Conservation (phyloP, 1,140 invertebrate species). For the Cherax destructor region DNA sequence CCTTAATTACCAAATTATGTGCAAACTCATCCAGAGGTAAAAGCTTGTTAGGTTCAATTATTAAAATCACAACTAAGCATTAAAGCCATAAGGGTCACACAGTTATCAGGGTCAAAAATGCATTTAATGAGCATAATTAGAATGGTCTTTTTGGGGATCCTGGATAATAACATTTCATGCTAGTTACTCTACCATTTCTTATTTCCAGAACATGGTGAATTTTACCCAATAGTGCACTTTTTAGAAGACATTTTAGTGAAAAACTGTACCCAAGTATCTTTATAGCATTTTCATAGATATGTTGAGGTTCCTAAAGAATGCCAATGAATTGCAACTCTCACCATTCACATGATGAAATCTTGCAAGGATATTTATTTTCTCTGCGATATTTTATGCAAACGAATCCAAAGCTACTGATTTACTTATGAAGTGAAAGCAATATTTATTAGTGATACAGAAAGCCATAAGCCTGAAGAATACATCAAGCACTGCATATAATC, state of each 20-base stretch:
- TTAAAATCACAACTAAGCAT: not conserved
- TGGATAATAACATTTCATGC: constrained; percentile 7
- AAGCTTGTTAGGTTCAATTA: not conserved
- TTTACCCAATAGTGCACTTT: not conserved
- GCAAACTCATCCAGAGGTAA: not conserved
- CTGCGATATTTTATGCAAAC: not conserved
- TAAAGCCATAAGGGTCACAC: too few species aligned
- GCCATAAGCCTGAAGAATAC: not conserved
- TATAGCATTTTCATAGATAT: too few species aligned
- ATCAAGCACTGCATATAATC: not conserved
- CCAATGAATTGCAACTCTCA: too few species aligned
- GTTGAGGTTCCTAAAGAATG: too few species aligned
- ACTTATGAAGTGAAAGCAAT: not conserved
- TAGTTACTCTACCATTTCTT: not conserved
- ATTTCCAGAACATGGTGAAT: too few species aligned
- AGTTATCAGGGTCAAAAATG: too few species aligned
- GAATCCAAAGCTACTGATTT: not conserved
- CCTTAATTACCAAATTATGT: not conserved
- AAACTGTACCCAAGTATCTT: not conserved
- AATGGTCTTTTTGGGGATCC: not conserved
- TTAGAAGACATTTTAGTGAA: not conserved
- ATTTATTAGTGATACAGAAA: not conserved
- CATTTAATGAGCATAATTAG: not conserved
- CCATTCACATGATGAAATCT: too few species aligned
- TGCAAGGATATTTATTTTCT: too few species aligned